Evolutionary conservation across 2,797 vertebrate genomes (phyloP).

Genomic region (Lacerta viridis): DNA sequence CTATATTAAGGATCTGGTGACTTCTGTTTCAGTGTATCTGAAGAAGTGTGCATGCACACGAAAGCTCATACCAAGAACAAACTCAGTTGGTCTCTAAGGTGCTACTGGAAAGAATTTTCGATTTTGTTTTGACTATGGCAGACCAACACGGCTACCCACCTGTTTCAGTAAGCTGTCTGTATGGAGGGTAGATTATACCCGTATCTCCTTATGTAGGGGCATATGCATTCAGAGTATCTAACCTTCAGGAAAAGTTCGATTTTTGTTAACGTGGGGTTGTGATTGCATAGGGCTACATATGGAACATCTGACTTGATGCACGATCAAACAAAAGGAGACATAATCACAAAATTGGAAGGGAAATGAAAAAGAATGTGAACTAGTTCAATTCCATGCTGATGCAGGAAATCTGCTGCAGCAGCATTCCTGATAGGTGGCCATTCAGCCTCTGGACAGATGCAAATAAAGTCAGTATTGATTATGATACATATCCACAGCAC

Average conservation of each 20-base stretch:
- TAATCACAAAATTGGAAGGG: too few species aligned
- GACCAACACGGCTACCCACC: too few species aligned
- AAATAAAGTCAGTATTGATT: background rate
- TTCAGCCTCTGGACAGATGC: background rate
- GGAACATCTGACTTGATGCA: background rate
- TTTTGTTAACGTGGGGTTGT: background rate
- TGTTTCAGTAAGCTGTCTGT: background rate
- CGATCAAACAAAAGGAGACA: background rate
- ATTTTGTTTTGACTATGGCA: too few species aligned
- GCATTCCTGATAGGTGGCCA: too few species aligned
- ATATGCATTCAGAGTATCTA: background rate
- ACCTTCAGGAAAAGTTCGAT: background rate
- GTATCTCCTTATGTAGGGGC: background rate
- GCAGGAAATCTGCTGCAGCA: too few species aligned
- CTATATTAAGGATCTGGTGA: too few species aligned
- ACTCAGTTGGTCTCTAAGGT: too few species aligned
- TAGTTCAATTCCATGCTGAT: too few species aligned
- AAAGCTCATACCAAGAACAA: too few species aligned
- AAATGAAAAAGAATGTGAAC: background rate
- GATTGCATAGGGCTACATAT: background rate
- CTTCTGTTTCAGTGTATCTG: too few species aligned
- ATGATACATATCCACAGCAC: background rate
- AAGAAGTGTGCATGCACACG: too few species aligned
- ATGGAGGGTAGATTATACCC: background rate
- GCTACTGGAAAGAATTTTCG: too few species aligned